A percentile compares a stretch with the other conserved stretches of the same genome.
These are phyloP conservation scores for Idaea biselata DNA, from an alignment of 2,888 invertebrate genomes.

Conservation along the genomic window DNA sequence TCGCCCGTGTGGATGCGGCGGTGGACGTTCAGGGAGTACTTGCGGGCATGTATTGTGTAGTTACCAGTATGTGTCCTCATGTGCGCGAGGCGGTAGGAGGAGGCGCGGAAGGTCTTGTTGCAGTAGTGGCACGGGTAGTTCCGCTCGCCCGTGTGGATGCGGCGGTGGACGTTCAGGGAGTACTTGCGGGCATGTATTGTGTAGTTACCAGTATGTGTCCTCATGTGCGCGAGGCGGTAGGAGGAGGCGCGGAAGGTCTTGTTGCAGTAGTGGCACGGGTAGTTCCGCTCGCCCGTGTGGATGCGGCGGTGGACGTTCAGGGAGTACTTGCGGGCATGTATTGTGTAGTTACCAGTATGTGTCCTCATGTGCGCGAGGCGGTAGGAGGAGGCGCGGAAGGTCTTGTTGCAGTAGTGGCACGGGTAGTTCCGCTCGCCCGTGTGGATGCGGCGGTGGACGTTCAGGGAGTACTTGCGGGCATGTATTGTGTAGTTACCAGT, in stretches of 20 bases:
- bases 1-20: too few relatives aligned
- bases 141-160: slow-evolving; percentile 92
- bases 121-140: slow-evolving; percentile 94
- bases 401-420: too few relatives aligned
- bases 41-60: not conserved
- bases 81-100: slow-evolving; percentile 91
- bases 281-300: too few relatives aligned
- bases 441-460: too few relatives aligned
- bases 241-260: too few relatives aligned
- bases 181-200: slow-evolving; percentile 85
- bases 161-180: slow-evolving; percentile 90
- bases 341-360: slow-evolving; percentile 84
- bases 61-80: slow-evolving; percentile 91
- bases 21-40: slow-evolving; percentile 91
- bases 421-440: too few relatives aligned
- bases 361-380: too few relatives aligned
- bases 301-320: too few relatives aligned
- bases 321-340: not conserved
- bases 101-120: slow-evolving; percentile 90
- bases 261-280: too few relatives aligned
- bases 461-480: slow-evolving; percentile 83
- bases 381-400: too few relatives aligned
- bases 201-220: too few relatives aligned
- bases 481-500: slow-evolving; percentile 79
- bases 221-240: too few relatives aligned